Evolutionary conservation across 1,140 invertebrate genomes (phyloP), one percentile per base, ranked within the genome.

Genomic region (Pomacea maculata): DNA sequence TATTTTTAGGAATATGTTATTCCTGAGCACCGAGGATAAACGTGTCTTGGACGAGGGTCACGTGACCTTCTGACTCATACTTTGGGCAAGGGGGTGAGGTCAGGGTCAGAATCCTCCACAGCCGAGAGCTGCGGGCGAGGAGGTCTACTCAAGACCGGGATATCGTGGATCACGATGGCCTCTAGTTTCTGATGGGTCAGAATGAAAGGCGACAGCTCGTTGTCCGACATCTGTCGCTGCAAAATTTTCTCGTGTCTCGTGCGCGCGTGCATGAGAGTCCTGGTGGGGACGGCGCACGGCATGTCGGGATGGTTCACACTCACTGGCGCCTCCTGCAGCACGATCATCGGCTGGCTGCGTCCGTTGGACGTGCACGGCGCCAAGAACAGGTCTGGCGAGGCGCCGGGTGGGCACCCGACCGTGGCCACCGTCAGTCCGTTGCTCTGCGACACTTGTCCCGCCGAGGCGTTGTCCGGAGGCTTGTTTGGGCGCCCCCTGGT

Each of bases 111-210:
- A n/a, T 54, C 57, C 9, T 75, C 71, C 9, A n/a, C 61, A 54
- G 19, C 21, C 57, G 29, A 54, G 14, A n/a, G 63, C 61, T 72
- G 57, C 15, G 25, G n/a, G 12, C 77, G 29, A 45, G 61, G 9
- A 0, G 78, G 73, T 21, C 65, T 73, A 6, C 15, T 29, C 45
- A 19, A 14, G 19, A 87, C 80, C 2, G 86, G 86, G 7, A 83
- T 75, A 34, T 85, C 87, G 55, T 89, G 88, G 55, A 88, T 89
- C 9, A 88, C 85, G 54, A 89, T 89, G 21, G 86, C 86, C 75
- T 88, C 86, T 73, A 88, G 77, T 61, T 86, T 83, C 73, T 87
- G 82, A 45, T 87, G 80, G 17, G 86, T 87, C 65, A 88, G 57
- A 67, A 80, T 86, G 75, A 88, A 86, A 19, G 86, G 87, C 54